A percentile compares a stretch with the other conserved stretches of the same genome.
These are phyloP conservation scores for Atherinomorus stipes DNA, from an alignment of 2,113 vertebrate species.

Conservation along the genomic window DNA sequence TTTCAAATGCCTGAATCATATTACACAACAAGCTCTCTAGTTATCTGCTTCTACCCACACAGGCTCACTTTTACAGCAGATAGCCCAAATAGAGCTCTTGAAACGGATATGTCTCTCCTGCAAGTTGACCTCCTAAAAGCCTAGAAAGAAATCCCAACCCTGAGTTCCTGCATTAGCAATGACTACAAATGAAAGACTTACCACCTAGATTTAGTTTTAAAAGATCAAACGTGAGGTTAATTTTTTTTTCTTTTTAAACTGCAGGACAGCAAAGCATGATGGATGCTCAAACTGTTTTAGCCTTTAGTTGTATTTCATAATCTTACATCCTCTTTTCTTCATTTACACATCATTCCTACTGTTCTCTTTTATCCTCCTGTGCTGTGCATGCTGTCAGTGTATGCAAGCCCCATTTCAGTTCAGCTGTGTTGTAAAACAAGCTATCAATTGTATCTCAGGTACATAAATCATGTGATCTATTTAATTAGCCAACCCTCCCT, in stretches of 20 bases:
- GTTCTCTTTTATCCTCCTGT: slow-evolving; percentile 4
- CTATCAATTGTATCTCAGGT: slow-evolving; percentile 69
- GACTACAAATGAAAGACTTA: slow-evolving; percentile 61
- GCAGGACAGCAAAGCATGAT: slow-evolving; percentile 4
- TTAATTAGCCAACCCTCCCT: slow-evolving; percentile 68
- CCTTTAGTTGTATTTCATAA: slow-evolving; percentile 13
- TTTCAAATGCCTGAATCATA: slow-evolving; percentile 32
- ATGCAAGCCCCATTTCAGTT: slow-evolving; percentile 23
- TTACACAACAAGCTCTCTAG: slow-evolving; percentile 16
- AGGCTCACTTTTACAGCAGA: slow-evolving; percentile 45
- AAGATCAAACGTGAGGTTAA: slow-evolving; percentile 4
- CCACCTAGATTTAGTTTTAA: slow-evolving; percentile 32
- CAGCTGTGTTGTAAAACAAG: slow-evolving; percentile 58
- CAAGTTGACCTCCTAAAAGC: slow-evolving; percentile 61
- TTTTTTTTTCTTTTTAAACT: neutral
- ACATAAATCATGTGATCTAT: slow-evolving; percentile 78
- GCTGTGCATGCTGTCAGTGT: slow-evolving; percentile 18
- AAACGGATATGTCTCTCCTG: slow-evolving; percentile 56
- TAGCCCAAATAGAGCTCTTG: slow-evolving; percentile 44
- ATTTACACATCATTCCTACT: slow-evolving; percentile 24
- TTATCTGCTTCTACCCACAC: slow-evolving; percentile 28
- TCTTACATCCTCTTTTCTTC: slow-evolving; percentile 16
- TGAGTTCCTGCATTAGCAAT: slow-evolving; percentile 54
- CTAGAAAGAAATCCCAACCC: slow-evolving; percentile 43
- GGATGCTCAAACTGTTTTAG: slow-evolving; percentile 1